phyloP scores from a whole-genome alignment of 2,797 vertebrate genomes.

The Enteromius afrohamiltoni region DNA sequence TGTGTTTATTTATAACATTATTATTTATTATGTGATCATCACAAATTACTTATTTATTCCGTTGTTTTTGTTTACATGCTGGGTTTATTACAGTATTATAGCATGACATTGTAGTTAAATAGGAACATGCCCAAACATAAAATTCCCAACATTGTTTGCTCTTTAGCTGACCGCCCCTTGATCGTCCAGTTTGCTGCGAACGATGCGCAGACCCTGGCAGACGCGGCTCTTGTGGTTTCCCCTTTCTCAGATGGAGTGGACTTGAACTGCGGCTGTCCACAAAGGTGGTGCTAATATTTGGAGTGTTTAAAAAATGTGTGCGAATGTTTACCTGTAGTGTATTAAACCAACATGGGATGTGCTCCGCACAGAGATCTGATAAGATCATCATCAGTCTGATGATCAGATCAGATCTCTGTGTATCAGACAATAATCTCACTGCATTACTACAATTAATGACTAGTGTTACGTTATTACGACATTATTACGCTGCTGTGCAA shows the following conservation, averaged over 20 bases:
- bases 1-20: not conserved
- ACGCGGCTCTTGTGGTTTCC: conserved; percentile 85
- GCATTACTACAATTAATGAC: no score
- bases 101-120: not conserved
- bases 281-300: conserved; percentile 78
- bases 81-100: not conserved
- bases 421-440: no score
- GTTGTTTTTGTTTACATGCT: not conserved
- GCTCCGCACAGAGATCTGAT: no score
- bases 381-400: no score
- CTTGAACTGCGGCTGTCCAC: conserved; percentile 97
- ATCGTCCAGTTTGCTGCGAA: conserved; percentile 96
- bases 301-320: not conserved
- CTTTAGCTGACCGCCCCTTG: conserved; percentile 88
- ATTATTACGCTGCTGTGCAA: not conserved
- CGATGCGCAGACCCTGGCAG: conserved; percentile 89
- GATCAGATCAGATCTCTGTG: no score
- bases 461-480: no score
- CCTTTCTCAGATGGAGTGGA: conserved; percentile 95
- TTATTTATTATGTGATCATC: not conserved
- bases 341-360: no score
- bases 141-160: not conserved
- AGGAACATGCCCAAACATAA: no score
- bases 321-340: not conserved
- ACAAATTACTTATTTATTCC: not conserved